Percentiles rank a stretch among this genome's conserved stretches.
These are phyloP conservation scores for Cryptocheilus praepositus DNA, from an alignment of 2,888 invertebrate species.

Conservation along the genomic window DNA sequence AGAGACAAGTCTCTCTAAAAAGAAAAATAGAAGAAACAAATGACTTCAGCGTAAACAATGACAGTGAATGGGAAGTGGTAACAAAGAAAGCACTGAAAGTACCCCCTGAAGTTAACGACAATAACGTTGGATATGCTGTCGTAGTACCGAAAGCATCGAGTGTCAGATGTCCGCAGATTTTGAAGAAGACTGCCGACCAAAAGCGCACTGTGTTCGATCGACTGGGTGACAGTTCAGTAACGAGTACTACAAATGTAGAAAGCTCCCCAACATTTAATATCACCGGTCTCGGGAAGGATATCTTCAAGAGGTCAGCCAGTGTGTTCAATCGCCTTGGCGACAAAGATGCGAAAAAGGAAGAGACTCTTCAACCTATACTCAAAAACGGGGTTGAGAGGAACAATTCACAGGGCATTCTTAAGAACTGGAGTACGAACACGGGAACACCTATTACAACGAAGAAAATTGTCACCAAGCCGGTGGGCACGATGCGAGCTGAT, in stretches of 20 bases:
- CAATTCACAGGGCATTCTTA: constrained; percentile 62
- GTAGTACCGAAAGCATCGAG: constrained; percentile 75
- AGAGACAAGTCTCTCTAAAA: constrained; percentile 50
- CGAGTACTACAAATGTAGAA: constrained; percentile 72
- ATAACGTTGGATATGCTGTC: constrained; percentile 75
- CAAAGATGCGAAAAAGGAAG: constrained; percentile 63
- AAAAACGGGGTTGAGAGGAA: constrained; percentile 61
- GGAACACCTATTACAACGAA: constrained; percentile 48
- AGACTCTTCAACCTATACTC: constrained; percentile 50
- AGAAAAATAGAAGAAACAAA: constrained; percentile 60
- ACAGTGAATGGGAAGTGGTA: constrained; percentile 47
- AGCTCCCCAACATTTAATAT: constrained; percentile 67
- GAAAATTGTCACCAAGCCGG: constrained; percentile 26
- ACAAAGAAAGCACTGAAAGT: constrained; percentile 40
- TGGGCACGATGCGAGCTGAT: constrained; percentile 72
- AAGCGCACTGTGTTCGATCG: constrained; percentile 77
- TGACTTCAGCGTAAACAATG: constrained; percentile 47
- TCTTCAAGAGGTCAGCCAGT: constrained; percentile 63
- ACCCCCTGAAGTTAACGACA: constrained; percentile 49
- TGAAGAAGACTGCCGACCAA: constrained; percentile 67
- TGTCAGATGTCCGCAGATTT: constrained; percentile 71
- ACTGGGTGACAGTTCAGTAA: constrained; percentile 76
- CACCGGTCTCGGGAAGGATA: constrained; percentile 69
- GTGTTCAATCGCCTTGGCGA: constrained; percentile 73
- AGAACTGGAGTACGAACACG: constrained; percentile 52